Percentiles rank a stretch among this genome's conserved stretches.
These are phyloP conservation scores for Phallusia fumigata DNA, from an alignment of 23 tunicate genomes.

Conservation along the genomic window DNA sequence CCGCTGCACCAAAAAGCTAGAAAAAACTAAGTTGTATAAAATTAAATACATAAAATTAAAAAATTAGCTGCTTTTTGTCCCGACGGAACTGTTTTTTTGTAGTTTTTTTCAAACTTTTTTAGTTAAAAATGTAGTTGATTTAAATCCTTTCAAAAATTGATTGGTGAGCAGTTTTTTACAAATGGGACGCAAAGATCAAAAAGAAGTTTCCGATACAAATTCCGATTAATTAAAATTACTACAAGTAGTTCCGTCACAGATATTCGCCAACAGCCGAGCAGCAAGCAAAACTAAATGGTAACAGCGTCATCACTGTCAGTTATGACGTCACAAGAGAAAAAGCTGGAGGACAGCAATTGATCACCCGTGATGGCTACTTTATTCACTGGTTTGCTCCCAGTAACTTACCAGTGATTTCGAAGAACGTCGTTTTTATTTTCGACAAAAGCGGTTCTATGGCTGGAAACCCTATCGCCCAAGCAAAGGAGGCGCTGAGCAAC, in stretches of 20 bases:
- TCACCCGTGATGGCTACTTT: constrained; percentile 59
- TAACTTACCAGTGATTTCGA: constrained; percentile 60
- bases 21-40: too few species aligned
- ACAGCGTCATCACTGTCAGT: constrained; percentile 31
- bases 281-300: neutral
- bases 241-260: neutral
- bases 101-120: too few species aligned
- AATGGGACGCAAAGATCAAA: too few species aligned
- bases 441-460: constrained; percentile 81
- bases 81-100: too few species aligned
- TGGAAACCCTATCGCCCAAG: constrained; percentile 54
- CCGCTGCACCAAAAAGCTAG: too few species aligned
- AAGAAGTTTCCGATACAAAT: too few species aligned
- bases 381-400: constrained; percentile 81
- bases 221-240: too few species aligned
- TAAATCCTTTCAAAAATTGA: too few species aligned
- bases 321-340: constrained; percentile 76
- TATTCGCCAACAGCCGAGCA: neutral
- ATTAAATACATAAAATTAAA: too few species aligned
- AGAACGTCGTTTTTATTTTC: constrained; percentile 73
- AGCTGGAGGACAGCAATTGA: constrained; percentile 66
- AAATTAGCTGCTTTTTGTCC: too few species aligned
- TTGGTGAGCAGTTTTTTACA: too few species aligned
- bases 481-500: constrained; percentile 44
- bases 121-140: too few species aligned